Evolutionary conservation across 2,888 invertebrate species (phyloP), one percentile per base, ranked within the genome.

Genomic region (Macaria notata): DNA sequence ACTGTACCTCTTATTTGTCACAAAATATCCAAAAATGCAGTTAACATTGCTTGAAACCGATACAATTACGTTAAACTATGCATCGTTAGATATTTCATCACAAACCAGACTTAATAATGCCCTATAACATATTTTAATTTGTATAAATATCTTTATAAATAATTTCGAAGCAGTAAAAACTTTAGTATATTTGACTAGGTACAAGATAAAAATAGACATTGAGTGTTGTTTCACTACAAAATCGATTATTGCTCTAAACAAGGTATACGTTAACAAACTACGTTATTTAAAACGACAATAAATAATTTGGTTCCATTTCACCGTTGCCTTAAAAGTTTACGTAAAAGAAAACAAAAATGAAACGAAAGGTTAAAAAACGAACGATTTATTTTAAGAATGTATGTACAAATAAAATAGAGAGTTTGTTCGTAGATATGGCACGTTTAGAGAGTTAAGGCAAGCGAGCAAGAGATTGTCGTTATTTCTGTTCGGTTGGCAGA

Each of bases 171-270:
- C 80, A 69, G 73, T 80, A 73, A 76, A 72, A 81, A 80, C 72
- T 75, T 79, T 80, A 70, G 73, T 79, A 80, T 75, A 77, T 79
- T 81, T 80, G 70, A 78, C 79, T 81, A 81, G 73, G 71, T 67
- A 60, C 44, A 59, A 49, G 62, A 61, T 63, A 84, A 84, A 87
- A 85, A 86, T 86, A 87, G 82, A 86, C 84, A 87, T 80, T 78
- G 76, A 86, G 71, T 77, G 75, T 82, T 77, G 75, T 81, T 80
- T 79, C 82, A 84, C 78, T 80, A 75, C 78, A 79, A 76, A 74
- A 76, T 80, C 79, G 81, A 81, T 86, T 88, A 88, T 88, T 86
- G 86, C 86, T 87, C 78, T 83, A 86, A 80, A 69, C 69, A 75
- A 79, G 73, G 79, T 83, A 83, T 84, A 86, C 80, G 81, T 52